phyloP scores from a whole-genome alignment of 2,797 vertebrate species.

The Pangasius macronema region DNA sequence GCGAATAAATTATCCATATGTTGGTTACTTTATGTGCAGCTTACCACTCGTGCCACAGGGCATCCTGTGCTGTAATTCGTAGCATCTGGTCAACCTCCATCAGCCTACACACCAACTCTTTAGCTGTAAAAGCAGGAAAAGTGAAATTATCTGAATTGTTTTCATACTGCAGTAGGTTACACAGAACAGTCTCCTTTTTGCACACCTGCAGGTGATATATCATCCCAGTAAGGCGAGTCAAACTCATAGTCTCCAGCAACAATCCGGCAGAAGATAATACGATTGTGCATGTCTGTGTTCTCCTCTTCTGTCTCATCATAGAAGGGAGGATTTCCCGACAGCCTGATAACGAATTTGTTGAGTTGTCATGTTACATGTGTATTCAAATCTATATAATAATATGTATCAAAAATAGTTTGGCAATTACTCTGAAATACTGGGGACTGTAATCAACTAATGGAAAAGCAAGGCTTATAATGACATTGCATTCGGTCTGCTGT shows the following conservation, averaged over 20 bases:
- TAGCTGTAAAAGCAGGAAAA: constrained; percentile 69
- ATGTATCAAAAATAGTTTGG: not conserved
- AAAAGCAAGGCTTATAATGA: not conserved
- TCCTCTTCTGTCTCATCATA: constrained; percentile 87
- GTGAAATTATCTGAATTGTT: not conserved
- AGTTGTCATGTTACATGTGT: not conserved
- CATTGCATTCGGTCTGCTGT: not conserved
- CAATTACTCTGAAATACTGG: not conserved
- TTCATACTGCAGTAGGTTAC: not conserved
- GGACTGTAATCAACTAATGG: not conserved
- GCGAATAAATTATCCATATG: not conserved
- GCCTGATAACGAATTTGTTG: constrained; percentile 58
- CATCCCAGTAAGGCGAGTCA: constrained; percentile 86
- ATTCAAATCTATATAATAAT: not conserved
- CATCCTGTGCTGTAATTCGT: constrained; percentile 83
- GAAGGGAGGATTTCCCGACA: constrained; percentile 87
- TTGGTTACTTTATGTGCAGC: constrained; percentile 22
- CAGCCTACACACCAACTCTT: constrained; percentile 82
- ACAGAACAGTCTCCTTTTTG: constrained; percentile 23
- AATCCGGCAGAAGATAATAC: constrained; percentile 87
- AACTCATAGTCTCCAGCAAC: constrained; percentile 87
- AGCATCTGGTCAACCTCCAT: constrained; percentile 88
- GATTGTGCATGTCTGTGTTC: constrained; percentile 83
- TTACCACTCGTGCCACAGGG: constrained; percentile 85
- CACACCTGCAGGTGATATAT: constrained; percentile 85